Base-by-base conservation (phyloP, 2,797 vertebrate species). In the Eulemur albifrons region DNA sequence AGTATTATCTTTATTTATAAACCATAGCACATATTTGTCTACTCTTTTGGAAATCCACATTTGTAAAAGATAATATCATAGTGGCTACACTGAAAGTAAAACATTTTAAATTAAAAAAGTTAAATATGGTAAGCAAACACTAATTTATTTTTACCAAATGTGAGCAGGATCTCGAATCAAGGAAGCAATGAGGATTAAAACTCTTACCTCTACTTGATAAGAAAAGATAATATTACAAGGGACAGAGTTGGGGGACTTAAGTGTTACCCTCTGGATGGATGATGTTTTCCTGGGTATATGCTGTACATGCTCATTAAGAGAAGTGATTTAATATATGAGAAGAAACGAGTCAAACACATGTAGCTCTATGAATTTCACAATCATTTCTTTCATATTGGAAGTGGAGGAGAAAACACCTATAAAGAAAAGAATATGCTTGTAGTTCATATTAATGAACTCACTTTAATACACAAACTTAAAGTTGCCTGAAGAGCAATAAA, bases 81-180 rank as follows among this genome's bases (percentile, higher is more conserved):
- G 40, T 72, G 43, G 35, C 61, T 57, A 50, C 25, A 40, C 23
- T 59, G 67, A 84, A 96, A 54, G 35, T 63, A 81, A 88, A 92
- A 32, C 23, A 77, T 43, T 95, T 95, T 65, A 70, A 93, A 81
- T 96, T 76, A 70, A 84, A 85, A 93, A 86, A 67, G 11, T 76
- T 77, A 81, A 77, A 52, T 75, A 59, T 63, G 57, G 25, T 45
- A 94, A 93, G 27, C 45, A 91, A 94, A 92, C 54, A 27, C 14
- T 63, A 92, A 70, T 82, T 76, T 20, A 25, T 75, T 93, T 82
- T 93, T 88, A 80, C 30, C 72, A 77, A 76, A 73, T 70, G 32
- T 57, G 50, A 83, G 45, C 54, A n/a, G 23, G 38, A 52, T 75
- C 73, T 83, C 59, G 61, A 85, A 96, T 94, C 10, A 82, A 80